Base-by-base conservation (phyloP, 2,888 invertebrate species). In the Lycophotia porphyrea region DNA sequence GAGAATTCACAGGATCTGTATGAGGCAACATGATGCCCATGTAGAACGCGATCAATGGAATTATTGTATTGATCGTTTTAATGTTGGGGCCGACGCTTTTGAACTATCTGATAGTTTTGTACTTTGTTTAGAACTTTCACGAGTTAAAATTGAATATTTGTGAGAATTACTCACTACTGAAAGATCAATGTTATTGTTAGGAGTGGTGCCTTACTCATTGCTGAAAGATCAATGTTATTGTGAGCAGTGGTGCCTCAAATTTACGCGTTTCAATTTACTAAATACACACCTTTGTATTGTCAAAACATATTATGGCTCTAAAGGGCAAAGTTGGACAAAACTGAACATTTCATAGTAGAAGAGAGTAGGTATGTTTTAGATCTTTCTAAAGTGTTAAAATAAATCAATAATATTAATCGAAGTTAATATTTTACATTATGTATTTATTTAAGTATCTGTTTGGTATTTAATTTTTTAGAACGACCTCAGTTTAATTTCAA, bases 1-100 rank as follows among this genome's bases (percentile, higher is more conserved):
- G 88, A 89, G 90, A 90, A 91, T 90, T 89, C 89, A 90, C 76
- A 85, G 86, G 86, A 88, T 89, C 88, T 91, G 84, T 87, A 75
- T 87, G 85, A 81, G 69, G 81, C 78, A 76, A 71, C 80, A 75
- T 79, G 73, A 69, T 74, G 81, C 55, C 71, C 67, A 63, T 66
- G 79, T 82, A 78, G 80, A 82, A 81, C 74, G 69, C 68, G 77
- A 63, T 81, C 76, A 73, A 78, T 78, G 34, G 65, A 73, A 74
- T 82, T 84, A 74, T 69, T 76, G 39, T 55, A 61, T 70, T 61
- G 72, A 69, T 77, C 70, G 60, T 70, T 71, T 69, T 39, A 31
- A 60, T 82, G 39, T 65, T 63, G 21, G 42, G 15, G 21, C 11
- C 9, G 36, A 42, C 3, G 18, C 0, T 49, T 71, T 58, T 31